A percentile compares a stretch with the other conserved stretches of the same genome.
Conservation (phyloP, 2,888 invertebrate species). For the Catocala sponsa region DNA sequence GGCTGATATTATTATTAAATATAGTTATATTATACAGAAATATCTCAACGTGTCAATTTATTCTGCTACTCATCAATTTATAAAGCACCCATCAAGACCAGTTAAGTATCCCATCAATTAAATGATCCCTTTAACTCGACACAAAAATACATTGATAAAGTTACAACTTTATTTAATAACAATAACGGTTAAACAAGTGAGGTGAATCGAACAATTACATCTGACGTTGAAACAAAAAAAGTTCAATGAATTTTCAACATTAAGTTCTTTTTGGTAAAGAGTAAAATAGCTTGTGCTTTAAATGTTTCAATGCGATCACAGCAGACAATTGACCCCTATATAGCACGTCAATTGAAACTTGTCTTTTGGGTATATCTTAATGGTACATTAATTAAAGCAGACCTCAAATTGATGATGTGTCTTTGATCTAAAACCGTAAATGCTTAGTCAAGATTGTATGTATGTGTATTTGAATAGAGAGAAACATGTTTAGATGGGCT, state of each 20-base stretch:
- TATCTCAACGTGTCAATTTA: constrained; percentile 24
- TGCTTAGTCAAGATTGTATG: constrained; percentile 44
- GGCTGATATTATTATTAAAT: too few species aligned
- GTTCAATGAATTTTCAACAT: constrained; percentile 19
- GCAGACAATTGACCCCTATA: constrained; percentile 75
- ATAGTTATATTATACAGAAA: not conserved
- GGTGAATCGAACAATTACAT: constrained; percentile 43
- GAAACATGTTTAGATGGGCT: constrained; percentile 25
- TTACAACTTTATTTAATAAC: constrained; percentile 48
- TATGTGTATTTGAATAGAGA: constrained; percentile 27
- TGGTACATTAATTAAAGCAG: constrained; percentile 66
- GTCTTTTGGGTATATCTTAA: constrained; percentile 66
- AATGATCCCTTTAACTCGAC: constrained; percentile 37
- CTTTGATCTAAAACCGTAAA: constrained; percentile 41
- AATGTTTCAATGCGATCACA: constrained; percentile 24
- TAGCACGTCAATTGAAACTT: constrained; percentile 67
- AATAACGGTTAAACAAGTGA: constrained; percentile 50
- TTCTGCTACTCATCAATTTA: constrained; percentile 36
- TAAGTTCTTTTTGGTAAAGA: constrained; percentile 17
- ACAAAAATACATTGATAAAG: constrained; percentile 43
- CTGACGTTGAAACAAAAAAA: constrained; percentile 13
- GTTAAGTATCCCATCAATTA: constrained; percentile 32
- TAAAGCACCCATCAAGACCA: constrained; percentile 17
- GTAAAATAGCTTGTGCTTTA: constrained; percentile 5
- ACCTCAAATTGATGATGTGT: constrained; percentile 53